These are phyloP conservation scores for Euthynnus affinis DNA, from an alignment of 2,797 vertebrate genomes.

Conservation along the genomic window DNA sequence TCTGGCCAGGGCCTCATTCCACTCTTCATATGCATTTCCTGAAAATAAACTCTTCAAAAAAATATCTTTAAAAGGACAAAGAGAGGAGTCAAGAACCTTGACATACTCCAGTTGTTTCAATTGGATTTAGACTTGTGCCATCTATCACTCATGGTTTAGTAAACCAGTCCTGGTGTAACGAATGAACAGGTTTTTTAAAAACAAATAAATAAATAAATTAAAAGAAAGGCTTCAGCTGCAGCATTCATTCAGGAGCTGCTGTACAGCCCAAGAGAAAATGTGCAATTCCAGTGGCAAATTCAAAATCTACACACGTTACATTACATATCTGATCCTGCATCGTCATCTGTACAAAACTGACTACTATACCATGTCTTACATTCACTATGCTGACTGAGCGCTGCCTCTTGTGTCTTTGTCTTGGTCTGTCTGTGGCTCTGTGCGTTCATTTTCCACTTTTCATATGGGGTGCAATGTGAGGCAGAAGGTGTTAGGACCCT, in stretches of 20 bases:
- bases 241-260: conserved; percentile 11
- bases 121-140: not conserved
- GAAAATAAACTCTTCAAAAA: not conserved
- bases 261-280: not conserved
- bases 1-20: not conserved
- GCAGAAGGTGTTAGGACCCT: not conserved
- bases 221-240: conserved; percentile 12
- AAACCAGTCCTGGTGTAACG: not conserved
- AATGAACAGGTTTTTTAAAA: not conserved
- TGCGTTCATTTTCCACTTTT: conserved; percentile 2
- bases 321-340: conserved; percentile 6
- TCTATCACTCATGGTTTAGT: not conserved
- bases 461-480: not conserved
- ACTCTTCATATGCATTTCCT: not conserved
- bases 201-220: conserved; percentile 25
- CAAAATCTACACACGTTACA: conserved; percentile 2
- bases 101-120: not conserved
- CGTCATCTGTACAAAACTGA: not conserved
- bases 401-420: not conserved
- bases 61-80: not conserved
- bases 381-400: conserved; percentile 28
- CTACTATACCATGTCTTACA: conserved; percentile 30
- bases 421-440: conserved; percentile 3
- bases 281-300: conserved; percentile 10
- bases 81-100: not conserved